These are phyloP conservation scores for Dendrocincla tyrannina DNA, from an alignment of 2,797 vertebrate genomes.

Conservation along the genomic window DNA sequence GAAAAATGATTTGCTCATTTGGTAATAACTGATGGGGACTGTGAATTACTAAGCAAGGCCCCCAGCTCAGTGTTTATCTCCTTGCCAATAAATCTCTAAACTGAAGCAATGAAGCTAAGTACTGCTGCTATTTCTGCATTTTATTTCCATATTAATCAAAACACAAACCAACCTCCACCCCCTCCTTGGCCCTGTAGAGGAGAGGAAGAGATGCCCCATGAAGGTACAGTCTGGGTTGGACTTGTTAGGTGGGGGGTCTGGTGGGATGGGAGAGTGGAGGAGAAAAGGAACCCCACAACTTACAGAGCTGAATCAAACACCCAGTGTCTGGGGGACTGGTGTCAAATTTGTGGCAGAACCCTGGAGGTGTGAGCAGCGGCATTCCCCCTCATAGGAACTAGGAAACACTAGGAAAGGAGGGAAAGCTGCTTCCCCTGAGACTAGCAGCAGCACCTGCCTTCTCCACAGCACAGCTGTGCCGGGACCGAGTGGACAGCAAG, in stretches of 20 bases:
- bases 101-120: constrained; percentile 62
- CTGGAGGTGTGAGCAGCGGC: fast-evolving
- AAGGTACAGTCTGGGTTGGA: fast-evolving
- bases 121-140: constrained; percentile 48
- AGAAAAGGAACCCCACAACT: not conserved
- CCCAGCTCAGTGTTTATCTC: constrained; percentile 61
- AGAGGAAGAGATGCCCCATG: fast-evolving
- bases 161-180: not conserved
- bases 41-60: constrained; percentile 55
- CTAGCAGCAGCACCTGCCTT: not conserved
- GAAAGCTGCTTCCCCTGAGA: not conserved
- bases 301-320: not conserved
- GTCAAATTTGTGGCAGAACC: not conserved
- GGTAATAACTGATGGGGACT: constrained; percentile 29
- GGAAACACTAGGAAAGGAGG: not conserved
- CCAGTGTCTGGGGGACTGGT: not conserved
- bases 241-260: not conserved
- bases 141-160: constrained; percentile 76
- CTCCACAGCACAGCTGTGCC: fast-evolving
- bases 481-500: fast-evolving
- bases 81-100: constrained; percentile 68
- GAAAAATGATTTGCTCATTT: constrained; percentile 61
- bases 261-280: no score
- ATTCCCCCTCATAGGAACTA: not conserved
- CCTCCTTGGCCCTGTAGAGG: not conserved